Evolutionary conservation across 2,797 vertebrate genomes (phyloP).

Genomic region (Poecilia velifera): DNA sequence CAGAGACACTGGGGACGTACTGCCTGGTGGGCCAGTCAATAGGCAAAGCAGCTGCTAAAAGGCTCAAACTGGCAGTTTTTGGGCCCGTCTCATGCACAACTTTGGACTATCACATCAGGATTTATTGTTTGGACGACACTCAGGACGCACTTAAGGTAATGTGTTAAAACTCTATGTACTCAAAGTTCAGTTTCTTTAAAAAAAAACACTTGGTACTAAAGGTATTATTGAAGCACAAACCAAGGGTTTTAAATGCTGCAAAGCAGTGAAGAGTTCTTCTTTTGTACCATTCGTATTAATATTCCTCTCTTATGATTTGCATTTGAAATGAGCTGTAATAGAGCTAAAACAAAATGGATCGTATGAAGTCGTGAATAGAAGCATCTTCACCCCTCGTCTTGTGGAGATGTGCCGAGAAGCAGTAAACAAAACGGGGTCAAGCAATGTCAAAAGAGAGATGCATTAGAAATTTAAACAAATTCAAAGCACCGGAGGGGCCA

Average conservation of each 20-base stretch:
- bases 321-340: conserved; percentile 46
- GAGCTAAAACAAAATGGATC: conserved; percentile 30
- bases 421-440: conserved; percentile 71
- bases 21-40: conserved; percentile 92
- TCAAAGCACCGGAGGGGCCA: conserved; percentile 61
- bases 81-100: conserved; percentile 91
- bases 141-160: conserved; percentile 95
- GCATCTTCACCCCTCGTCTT: conserved; percentile 59
- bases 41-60: conserved; percentile 91
- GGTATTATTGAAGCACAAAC: not conserved
- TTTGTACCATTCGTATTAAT: conserved; percentile 14
- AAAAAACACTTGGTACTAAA: not conserved
- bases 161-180: not conserved
- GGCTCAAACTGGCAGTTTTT: conserved; percentile 94
- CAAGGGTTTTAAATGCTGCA: not conserved
- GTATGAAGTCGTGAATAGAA: conserved; percentile 35
- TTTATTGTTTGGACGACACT: conserved; percentile 97
- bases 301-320: conserved; percentile 33
- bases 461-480: conserved; percentile 65
- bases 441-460: conserved; percentile 59
- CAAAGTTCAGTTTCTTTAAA: not conserved
- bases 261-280: conserved; percentile 11
- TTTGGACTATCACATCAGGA: conserved; percentile 93
- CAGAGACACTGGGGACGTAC: conserved; percentile 93
- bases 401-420: conserved; percentile 51